A percentile compares a stretch with the other conserved stretches of the same genome.
Evolutionary conservation across 2,797 vertebrate genomes (phyloP).

Genomic region (Babyrousa celebensis): DNA sequence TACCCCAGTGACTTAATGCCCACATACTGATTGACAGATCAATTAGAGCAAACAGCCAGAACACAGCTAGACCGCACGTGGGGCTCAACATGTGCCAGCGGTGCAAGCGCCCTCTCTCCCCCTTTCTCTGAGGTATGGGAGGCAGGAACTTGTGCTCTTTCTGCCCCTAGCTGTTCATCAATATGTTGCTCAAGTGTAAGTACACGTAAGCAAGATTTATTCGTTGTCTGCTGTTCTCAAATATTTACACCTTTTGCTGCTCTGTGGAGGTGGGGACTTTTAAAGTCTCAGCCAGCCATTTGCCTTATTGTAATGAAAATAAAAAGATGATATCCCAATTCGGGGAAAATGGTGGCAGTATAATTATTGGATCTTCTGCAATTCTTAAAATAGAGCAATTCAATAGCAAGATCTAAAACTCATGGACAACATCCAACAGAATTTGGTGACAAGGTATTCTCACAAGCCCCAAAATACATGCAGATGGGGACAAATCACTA

Average conservation of each 20-base stretch:
- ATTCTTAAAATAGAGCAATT: background rate
- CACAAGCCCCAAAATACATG: no score
- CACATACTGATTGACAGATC: slow-evolving; percentile 37
- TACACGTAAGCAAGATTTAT: background rate
- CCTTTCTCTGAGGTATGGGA: background rate
- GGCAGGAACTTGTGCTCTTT: background rate
- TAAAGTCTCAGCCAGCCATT: background rate
- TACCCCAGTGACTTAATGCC: background rate
- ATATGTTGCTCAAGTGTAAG: background rate
- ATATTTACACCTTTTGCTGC: slow-evolving; percentile 41
- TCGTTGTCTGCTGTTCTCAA: background rate
- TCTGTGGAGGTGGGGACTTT: background rate
- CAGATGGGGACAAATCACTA: background rate
- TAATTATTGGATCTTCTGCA: background rate
- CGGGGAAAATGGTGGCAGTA: background rate
- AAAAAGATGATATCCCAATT: background rate
- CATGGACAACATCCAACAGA: background rate
- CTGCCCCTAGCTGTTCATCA: background rate
- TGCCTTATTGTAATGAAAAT: background rate
- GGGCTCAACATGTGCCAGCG: fast-evolving
- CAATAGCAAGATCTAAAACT: background rate
- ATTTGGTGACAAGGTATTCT: background rate
- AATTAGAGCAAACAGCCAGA: slow-evolving; percentile 24
- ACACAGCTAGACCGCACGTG: background rate
- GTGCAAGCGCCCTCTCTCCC: background rate